Percentiles rank a stretch among this genome's conserved stretches.
Conservation (phyloP, 2,797 vertebrate genomes). For the Crypturellus tataupa region DNA sequence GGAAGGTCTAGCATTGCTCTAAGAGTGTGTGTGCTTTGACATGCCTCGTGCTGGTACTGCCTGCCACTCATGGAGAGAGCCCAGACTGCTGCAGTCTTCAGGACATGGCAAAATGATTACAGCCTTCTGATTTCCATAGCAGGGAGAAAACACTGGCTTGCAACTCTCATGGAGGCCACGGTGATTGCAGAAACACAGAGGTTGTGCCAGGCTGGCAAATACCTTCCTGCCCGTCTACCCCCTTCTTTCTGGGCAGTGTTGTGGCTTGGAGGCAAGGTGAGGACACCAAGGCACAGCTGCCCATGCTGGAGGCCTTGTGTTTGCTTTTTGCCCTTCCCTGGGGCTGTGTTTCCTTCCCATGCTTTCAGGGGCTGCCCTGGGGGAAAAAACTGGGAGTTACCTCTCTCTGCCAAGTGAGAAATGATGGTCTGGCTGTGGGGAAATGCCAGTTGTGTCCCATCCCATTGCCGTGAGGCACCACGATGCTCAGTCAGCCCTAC, state of each 20-base stretch:
- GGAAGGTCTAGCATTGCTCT: not conserved
- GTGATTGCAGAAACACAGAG: not conserved
- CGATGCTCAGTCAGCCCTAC: not conserved
- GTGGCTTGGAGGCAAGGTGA: not conserved
- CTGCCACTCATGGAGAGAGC: no score
- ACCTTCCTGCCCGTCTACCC: not conserved
- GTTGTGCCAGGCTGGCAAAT: not conserved
- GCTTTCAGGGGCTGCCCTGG: not conserved
- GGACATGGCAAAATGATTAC: no score
- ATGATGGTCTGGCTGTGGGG: rapidly evolving
- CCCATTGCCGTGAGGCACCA: rapidly evolving
- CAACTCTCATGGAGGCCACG: no score
- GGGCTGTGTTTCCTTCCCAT: not conserved
- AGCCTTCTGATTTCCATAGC: no score
- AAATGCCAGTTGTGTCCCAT: rapidly evolving
- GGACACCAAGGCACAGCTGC: not conserved
- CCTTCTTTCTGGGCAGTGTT: not conserved
- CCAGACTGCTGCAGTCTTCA: no score
- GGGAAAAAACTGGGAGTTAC: not conserved
- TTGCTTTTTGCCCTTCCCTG: not conserved
- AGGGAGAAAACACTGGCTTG: no score
- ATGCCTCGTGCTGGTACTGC: no score
- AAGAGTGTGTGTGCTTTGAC: rapidly evolving
- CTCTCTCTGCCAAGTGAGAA: not conserved
- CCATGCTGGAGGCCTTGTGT: not conserved